phyloP scores from a whole-genome alignment of 2,797 vertebrate genomes.

The Ctenopoma kingsleyae region DNA sequence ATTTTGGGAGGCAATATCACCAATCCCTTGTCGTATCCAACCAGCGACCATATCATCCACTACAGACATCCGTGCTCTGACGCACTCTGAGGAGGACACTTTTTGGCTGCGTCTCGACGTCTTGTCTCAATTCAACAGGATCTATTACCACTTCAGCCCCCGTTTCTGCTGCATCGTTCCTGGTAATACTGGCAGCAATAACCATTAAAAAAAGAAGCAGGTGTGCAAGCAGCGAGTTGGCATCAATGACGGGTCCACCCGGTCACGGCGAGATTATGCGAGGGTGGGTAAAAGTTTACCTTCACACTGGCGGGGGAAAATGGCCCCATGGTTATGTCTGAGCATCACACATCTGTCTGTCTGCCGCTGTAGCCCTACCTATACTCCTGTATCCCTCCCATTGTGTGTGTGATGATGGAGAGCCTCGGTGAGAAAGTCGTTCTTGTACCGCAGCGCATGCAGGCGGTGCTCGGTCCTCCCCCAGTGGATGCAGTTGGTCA shows the following conservation, averaged over 20 bases:
- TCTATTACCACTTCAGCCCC: slow-evolving; percentile 80
- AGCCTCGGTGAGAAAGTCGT: slow-evolving; percentile 77
- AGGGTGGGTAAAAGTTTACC: slow-evolving; percentile 82
- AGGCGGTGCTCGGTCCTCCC: slow-evolving; percentile 85
- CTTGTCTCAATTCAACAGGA: slow-evolving; percentile 86
- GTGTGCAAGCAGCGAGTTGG: slow-evolving; percentile 64
- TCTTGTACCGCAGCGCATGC: slow-evolving; percentile 74
- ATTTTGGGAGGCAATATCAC: slow-evolving; percentile 61
- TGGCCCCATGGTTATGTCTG: slow-evolving; percentile 71
- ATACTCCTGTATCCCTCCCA: slow-evolving; percentile 76
- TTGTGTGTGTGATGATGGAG: slow-evolving; percentile 81
- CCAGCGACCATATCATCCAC: slow-evolving; percentile 70
- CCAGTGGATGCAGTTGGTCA: slow-evolving; percentile 82
- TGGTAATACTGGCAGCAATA: slow-evolving; percentile 42
- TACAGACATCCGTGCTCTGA: slow-evolving; percentile 75
- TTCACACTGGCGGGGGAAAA: slow-evolving; percentile 61
- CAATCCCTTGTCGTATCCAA: slow-evolving; percentile 72
- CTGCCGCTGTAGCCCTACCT: slow-evolving; percentile 75
- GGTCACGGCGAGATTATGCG: slow-evolving; percentile 32
- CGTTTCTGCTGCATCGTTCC: slow-evolving; percentile 78
- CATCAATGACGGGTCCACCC: slow-evolving; percentile 52
- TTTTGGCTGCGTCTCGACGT: slow-evolving; percentile 80
- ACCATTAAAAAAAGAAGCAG: slow-evolving; percentile 56
- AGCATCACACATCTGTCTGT: slow-evolving; percentile 84
- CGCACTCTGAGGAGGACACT: slow-evolving; percentile 82